These are phyloP conservation scores for Drosophila pseudotalamancana DNA, from an alignment of 2,888 invertebrate species.

Conservation along the genomic window DNA sequence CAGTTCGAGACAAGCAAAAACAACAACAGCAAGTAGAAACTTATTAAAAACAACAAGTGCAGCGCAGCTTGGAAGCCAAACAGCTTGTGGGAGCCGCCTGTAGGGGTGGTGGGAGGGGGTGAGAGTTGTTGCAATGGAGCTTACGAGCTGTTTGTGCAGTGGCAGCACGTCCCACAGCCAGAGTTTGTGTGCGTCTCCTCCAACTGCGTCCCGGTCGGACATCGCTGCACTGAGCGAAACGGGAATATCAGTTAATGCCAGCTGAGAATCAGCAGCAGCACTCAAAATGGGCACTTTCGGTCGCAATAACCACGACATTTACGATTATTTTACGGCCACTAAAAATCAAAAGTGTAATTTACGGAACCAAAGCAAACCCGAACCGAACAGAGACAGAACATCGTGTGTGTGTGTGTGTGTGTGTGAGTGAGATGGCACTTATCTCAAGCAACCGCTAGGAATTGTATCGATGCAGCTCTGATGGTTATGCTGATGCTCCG, in stretches of 20 bases:
- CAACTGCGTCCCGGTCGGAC: constrained; percentile 10
- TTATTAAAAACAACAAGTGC: constrained; percentile 82
- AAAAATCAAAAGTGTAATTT: constrained; percentile 85
- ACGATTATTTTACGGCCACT: constrained; percentile 85
- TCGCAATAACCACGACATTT: constrained; percentile 84
- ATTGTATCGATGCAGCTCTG: constrained; percentile 33
- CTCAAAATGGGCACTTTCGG: constrained; percentile 84
- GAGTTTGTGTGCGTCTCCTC: constrained; percentile 7
- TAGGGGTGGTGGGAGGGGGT: neutral
- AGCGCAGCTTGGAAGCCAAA: constrained; percentile 46
- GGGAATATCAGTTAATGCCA: constrained; percentile 75
- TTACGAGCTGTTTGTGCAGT: constrained; percentile 67
- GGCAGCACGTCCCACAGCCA: constrained; percentile 67
- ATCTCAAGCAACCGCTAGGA: constrained; percentile 1
- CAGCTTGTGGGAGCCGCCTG: constrained; percentile 11
- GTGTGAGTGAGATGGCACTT: constrained; percentile 1
- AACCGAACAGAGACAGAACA: constrained; percentile 54
- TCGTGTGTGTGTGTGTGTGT: neutral
- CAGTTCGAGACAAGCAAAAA: constrained; percentile 10
- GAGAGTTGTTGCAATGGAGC: constrained; percentile 31
- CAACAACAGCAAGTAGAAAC: constrained; percentile 64
- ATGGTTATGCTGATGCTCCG: constrained; percentile 12
- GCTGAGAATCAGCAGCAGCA: constrained; percentile 59
- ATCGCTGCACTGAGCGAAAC: constrained; percentile 78
- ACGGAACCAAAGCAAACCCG: constrained; percentile 76